A percentile compares a stretch with the other conserved stretches of the same genome.
These are phyloP conservation scores for Tachysurus vachellii DNA, from an alignment of 2,113 vertebrate genomes.

Conservation along the genomic window DNA sequence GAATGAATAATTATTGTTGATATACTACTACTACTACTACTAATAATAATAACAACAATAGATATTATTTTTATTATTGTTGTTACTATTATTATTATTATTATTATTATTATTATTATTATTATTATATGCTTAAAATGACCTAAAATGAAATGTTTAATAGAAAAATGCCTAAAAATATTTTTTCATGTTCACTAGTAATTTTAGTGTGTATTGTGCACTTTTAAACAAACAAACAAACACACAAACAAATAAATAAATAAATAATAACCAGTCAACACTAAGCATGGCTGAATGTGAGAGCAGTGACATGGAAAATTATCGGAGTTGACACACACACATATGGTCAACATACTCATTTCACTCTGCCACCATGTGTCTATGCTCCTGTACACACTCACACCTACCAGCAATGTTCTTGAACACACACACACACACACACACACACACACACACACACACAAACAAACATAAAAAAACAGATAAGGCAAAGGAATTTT, in stretches of 20 bases:
- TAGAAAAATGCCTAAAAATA: not conserved
- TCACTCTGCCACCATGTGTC: conserved; percentile 9
- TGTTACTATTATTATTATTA: too few relatives aligned
- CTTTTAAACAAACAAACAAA: not conserved
- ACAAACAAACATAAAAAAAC: not conserved
- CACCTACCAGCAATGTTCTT: not conserved
- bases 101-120: not conserved
- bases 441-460: not conserved
- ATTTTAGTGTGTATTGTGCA: not conserved
- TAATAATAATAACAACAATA: too few relatives aligned
- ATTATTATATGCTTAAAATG: not conserved
- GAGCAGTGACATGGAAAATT: not conserved
- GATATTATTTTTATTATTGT: too few relatives aligned
- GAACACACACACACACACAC: not conserved
- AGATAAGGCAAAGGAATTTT: not conserved
- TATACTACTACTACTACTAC: too few relatives aligned
- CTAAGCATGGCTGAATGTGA: not conserved
- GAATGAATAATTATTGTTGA: too few relatives aligned
- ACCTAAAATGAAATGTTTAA: not conserved
- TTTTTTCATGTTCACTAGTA: not conserved
- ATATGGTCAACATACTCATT: conserved; percentile 26
- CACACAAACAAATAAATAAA: not conserved
- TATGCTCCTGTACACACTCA: not conserved
- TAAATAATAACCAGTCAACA: too few relatives aligned
- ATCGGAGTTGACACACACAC: conserved; percentile 28